These are phyloP conservation scores for Chrysogorgia sp. DNA, from an alignment of 92 coral and sea anemone species.

Conservation along the genomic window DNA sequence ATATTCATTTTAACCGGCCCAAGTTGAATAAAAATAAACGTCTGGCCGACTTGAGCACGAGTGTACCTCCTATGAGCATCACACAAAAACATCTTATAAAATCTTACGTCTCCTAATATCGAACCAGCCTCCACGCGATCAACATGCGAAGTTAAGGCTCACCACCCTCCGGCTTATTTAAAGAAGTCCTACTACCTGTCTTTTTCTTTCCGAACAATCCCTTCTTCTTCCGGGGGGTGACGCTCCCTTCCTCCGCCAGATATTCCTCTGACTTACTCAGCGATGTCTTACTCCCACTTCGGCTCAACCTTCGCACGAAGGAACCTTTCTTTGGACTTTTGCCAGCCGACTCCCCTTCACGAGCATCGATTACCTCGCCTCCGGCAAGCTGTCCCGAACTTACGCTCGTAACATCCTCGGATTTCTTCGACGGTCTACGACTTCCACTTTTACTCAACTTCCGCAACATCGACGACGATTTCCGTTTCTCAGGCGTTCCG, in stretches of 20 bases:
- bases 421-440: slow-evolving; percentile 26
- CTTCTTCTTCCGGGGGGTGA: slow-evolving; percentile 27
- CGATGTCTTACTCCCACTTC: slow-evolving; percentile 11
- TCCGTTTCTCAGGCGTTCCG: not conserved
- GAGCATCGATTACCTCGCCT: not conserved
- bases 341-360: no score
- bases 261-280: not conserved
- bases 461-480: slow-evolving; percentile 22
- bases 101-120: not conserved
- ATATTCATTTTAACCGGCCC: no score
- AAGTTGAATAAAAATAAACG: no score
- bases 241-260: not conserved
- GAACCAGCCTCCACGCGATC: not conserved
- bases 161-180: not conserved
- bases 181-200: slow-evolving; percentile 21
- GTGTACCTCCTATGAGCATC: no score
- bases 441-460: slow-evolving; percentile 23
- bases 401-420: not conserved
- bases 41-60: no score
- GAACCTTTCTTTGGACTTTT: slow-evolving; percentile 4
- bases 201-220: slow-evolving; percentile 36
- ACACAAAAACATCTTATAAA: no score
- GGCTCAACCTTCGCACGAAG: not conserved
- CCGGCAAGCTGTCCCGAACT: not conserved
- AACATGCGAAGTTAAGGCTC: not conserved